phyloP scores from a whole-genome alignment of 2,888 invertebrate species.

The Thera obeliscata region DNA sequence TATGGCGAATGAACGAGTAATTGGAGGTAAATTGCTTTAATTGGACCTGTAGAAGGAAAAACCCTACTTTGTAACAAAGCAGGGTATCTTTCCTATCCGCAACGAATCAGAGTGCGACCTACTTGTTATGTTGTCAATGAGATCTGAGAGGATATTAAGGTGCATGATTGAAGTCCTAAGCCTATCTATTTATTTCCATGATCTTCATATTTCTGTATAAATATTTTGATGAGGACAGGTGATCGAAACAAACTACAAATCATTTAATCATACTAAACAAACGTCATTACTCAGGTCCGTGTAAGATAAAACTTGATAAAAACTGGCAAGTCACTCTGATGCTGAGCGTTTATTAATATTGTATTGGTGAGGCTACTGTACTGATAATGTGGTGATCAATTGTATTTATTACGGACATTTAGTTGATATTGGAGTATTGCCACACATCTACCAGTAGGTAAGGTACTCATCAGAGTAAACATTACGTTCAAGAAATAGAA shows the following conservation, averaged over 20 bases:
- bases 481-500: too few relatives aligned
- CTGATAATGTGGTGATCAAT: not conserved
- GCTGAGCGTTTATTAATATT: not conserved
- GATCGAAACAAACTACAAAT: not conserved
- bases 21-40: too few relatives aligned
- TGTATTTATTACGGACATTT: constrained; percentile 1
- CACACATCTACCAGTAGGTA: not conserved
- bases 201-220: not conserved
- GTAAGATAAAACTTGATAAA: not conserved
- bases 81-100: too few relatives aligned
- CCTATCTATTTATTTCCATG: too few relatives aligned
- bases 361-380: not conserved
- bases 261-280: not conserved
- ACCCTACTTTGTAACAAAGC: too few relatives aligned
- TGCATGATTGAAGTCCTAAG: too few relatives aligned
- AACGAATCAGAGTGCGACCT: too few relatives aligned
- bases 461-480: too few relatives aligned
- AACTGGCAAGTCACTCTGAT: constrained; percentile 5
- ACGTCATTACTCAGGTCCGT: not conserved
- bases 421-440: constrained; percentile 2
- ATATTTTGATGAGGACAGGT: not conserved
- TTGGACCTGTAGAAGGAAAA: too few relatives aligned
- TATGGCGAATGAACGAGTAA: too few relatives aligned
- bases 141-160: too few relatives aligned
- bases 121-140: too few relatives aligned